Percentiles rank a stretch among this genome's conserved stretches.
Evolutionary conservation across 1,140 invertebrate species (phyloP).

Genomic region (Dreissena polymorpha): DNA sequence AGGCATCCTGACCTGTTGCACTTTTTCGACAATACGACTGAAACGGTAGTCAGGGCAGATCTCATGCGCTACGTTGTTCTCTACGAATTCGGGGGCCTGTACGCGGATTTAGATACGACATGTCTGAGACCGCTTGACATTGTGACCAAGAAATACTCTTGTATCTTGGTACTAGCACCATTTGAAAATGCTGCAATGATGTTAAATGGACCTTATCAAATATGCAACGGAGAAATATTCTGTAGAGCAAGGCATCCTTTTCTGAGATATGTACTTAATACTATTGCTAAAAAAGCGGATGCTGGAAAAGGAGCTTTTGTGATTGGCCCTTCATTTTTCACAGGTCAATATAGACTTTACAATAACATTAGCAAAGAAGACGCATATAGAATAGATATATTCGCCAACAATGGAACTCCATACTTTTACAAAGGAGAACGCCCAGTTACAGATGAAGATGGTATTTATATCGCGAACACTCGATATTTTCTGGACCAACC

Average conservation of each 20-base stretch:
- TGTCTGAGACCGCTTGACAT: conserved; percentile 63
- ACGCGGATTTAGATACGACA: conserved; percentile 72
- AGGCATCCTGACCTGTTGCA: conserved; percentile 63
- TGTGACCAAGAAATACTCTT: conserved; percentile 62
- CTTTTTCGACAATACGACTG: conserved; percentile 65
- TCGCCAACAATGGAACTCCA: not conserved
- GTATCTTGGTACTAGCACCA: conserved; percentile 72
- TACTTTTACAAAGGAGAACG: not conserved
- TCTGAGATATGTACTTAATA: conserved; percentile 62
- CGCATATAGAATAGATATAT: not conserved
- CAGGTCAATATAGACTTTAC: not conserved
- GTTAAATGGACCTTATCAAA: conserved; percentile 62
- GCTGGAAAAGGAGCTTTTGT: not conserved
- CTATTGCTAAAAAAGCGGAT: conserved; percentile 61
- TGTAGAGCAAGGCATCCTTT: conserved; percentile 70
- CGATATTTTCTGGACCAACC: conserved; percentile 2
- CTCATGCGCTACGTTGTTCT: conserved; percentile 69
- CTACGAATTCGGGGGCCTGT: conserved; percentile 72
- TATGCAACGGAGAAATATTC: conserved; percentile 72
- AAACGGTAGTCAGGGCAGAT: conserved; percentile 68
- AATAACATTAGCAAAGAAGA: conserved; percentile 2
- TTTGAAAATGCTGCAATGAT: conserved; percentile 68
- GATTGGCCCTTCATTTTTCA: not conserved
- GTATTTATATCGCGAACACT: conserved; percentile 4
- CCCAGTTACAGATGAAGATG: not conserved